phyloP scores from a whole-genome alignment of 2,113 vertebrate species.

The Heptranchias perlo region DNA sequence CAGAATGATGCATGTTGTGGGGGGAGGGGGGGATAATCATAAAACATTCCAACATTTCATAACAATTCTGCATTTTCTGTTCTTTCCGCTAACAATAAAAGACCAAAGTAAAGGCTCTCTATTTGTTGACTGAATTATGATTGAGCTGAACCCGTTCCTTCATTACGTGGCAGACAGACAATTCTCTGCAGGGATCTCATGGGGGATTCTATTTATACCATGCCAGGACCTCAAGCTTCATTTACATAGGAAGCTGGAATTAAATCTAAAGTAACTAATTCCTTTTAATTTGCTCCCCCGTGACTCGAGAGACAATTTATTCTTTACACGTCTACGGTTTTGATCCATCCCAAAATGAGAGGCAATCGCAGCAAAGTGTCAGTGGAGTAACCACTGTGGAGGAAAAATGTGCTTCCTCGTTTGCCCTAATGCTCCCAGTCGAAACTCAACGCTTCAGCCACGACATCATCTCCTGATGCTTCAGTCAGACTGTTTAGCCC shows the following conservation, averaged over 20 bases:
- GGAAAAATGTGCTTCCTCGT: not conserved
- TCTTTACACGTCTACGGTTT: conserved; percentile 8
- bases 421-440: not conserved
- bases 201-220: conserved; percentile 11
- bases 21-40: not conserved
- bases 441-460: not conserved
- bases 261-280: conserved; percentile 18
- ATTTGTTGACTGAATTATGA: conserved; percentile 18
- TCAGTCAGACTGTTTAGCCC: not conserved
- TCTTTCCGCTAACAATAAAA: not conserved
- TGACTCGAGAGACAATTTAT: conserved; percentile 16
- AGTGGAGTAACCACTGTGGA: not conserved
- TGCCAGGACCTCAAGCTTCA: conserved; percentile 4
- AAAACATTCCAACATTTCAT: not conserved
- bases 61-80: not conserved
- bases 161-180: not conserved
- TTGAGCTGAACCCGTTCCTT: conserved; percentile 18
- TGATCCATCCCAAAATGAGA: not conserved
- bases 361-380: not conserved
- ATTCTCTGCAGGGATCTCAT: not conserved
- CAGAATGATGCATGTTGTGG: not conserved
- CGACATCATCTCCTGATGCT: not conserved
- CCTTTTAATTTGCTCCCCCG: conserved; percentile 35
- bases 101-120: not conserved
- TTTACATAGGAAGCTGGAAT: conserved; percentile 28